Evolutionary conservation across 1,140 invertebrate genomes (phyloP).

Genomic region (Drosophila trapezifrons): DNA sequence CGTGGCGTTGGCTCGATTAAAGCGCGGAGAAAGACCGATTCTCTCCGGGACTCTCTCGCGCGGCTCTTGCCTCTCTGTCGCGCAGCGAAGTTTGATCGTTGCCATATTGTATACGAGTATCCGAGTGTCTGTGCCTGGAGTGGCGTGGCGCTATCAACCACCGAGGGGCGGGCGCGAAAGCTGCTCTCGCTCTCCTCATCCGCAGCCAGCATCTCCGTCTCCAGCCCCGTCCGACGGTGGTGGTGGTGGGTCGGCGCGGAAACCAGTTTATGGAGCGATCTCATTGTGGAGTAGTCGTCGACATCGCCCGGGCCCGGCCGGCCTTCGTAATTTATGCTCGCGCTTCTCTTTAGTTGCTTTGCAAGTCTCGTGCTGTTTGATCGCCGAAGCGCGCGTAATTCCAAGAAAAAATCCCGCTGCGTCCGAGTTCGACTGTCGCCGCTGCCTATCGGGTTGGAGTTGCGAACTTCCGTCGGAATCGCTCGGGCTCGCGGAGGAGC

Average conservation of each 20-base stretch:
- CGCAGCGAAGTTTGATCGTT: slow-evolving; percentile 65
- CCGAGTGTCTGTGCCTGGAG: neutral
- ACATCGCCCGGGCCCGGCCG: slow-evolving; percentile 50
- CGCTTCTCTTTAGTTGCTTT: slow-evolving; percentile 79
- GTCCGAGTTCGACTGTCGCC: slow-evolving; percentile 9
- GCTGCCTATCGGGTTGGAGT: slow-evolving; percentile 25
- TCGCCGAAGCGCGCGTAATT: slow-evolving; percentile 77
- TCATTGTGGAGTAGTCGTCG: slow-evolving; percentile 69
- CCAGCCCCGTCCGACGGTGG: slow-evolving; percentile 13
- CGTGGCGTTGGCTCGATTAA: slow-evolving; percentile 68
- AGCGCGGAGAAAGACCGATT: slow-evolving; percentile 40
- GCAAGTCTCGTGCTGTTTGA: slow-evolving; percentile 83
- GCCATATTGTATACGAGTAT: slow-evolving; percentile 62
- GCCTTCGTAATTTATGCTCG: slow-evolving; percentile 82
- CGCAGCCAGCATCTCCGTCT: slow-evolving; percentile 37
- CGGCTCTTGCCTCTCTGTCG: slow-evolving; percentile 33
- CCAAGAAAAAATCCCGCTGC: slow-evolving; percentile 60
- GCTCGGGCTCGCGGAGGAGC: slow-evolving; percentile 12
- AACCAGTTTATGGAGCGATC: slow-evolving; percentile 77
- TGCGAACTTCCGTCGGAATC: slow-evolving; percentile 69
- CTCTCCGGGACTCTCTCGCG: slow-evolving; percentile 17
- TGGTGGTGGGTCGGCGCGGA: slow-evolving; percentile 37
- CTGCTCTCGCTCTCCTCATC: slow-evolving; percentile 57
- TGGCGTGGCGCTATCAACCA: slow-evolving; percentile 57
- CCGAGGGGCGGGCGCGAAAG: slow-evolving; percentile 74